A percentile compares a stretch with the other conserved stretches of the same genome.
Evolutionary conservation across 2,797 vertebrate genomes (phyloP).

Genomic region (Cyprinodon diabolis): DNA sequence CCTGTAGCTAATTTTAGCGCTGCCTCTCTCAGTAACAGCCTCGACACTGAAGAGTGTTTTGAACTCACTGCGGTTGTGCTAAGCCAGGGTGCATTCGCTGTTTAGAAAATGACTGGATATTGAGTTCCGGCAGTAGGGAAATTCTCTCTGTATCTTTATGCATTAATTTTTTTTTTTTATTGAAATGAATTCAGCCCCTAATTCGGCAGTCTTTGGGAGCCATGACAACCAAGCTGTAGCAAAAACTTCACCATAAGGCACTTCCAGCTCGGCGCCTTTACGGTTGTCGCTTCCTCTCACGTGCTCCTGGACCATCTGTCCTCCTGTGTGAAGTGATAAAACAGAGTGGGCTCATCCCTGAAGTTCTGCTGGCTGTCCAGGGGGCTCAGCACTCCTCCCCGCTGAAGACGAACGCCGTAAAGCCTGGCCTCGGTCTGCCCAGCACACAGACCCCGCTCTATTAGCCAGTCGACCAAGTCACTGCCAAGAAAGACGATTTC

Average conservation of each 20-base stretch:
- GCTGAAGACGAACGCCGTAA: slow-evolving; percentile 83
- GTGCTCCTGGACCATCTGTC: neutral
- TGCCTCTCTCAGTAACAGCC: neutral
- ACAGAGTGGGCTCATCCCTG: slow-evolving; percentile 77
- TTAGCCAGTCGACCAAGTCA: slow-evolving; percentile 88
- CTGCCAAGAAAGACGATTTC: slow-evolving; percentile 79
- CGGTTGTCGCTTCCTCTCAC: neutral
- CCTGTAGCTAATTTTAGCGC: neutral
- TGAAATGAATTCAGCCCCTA: neutral
- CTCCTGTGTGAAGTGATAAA: slow-evolving; percentile 77
- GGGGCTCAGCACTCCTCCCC: slow-evolving; percentile 81
- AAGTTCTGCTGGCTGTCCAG: slow-evolving; percentile 80
- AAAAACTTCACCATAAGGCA: slow-evolving; percentile 33
- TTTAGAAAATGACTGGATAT: neutral
- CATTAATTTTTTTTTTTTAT: neutral
- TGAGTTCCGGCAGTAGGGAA: too few relatives aligned
- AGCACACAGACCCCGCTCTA: slow-evolving; percentile 82
- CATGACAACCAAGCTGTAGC: slow-evolving; percentile 1
- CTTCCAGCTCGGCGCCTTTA: slow-evolving; percentile 13
- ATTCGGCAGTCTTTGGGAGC: neutral
- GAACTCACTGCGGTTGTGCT: neutral
- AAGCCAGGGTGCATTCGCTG: neutral
- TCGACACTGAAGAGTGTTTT: neutral
- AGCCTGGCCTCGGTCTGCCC: slow-evolving; percentile 82
- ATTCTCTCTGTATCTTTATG: too few relatives aligned